phyloP scores from a whole-genome alignment of 2,113 vertebrate genomes.

The Neogale vison region DNA sequence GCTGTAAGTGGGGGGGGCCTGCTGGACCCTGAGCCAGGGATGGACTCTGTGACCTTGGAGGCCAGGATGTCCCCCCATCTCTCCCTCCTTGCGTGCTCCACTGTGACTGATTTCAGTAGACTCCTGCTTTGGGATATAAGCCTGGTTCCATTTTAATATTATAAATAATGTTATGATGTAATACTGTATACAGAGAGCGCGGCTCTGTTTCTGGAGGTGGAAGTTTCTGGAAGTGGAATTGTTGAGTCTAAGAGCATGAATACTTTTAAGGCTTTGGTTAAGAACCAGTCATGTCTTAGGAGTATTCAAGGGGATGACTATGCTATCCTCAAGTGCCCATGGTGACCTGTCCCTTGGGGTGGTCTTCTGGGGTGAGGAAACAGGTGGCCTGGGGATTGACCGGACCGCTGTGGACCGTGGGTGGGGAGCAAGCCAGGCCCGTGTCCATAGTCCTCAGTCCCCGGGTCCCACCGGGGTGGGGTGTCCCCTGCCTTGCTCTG shows the following conservation, averaged over 20 bases:
- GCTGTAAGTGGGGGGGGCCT: not conserved
- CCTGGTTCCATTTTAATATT: not conserved
- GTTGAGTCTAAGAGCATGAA: not conserved
- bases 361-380: not conserved
- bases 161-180: not conserved
- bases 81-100: rapidly evolving
- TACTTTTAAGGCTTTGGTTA: not conserved
- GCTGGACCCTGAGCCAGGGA: not conserved
- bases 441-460: too few species aligned
- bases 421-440: not conserved
- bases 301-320: not conserved
- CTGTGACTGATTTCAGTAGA: not conserved
- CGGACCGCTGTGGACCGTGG: not conserved
- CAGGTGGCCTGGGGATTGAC: not conserved
- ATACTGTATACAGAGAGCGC: not conserved
- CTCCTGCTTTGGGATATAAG: not conserved
- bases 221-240: not conserved
- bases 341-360: not conserved
- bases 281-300: not conserved
- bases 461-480: rapidly evolving
- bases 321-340: not conserved
- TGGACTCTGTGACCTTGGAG: not conserved
- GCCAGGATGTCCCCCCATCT: not conserved
- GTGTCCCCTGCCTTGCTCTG: not conserved
- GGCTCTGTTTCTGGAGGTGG: not conserved